Conservation (phyloP, 2,113 vertebrate genomes). For the Sus scrofa region DNA sequence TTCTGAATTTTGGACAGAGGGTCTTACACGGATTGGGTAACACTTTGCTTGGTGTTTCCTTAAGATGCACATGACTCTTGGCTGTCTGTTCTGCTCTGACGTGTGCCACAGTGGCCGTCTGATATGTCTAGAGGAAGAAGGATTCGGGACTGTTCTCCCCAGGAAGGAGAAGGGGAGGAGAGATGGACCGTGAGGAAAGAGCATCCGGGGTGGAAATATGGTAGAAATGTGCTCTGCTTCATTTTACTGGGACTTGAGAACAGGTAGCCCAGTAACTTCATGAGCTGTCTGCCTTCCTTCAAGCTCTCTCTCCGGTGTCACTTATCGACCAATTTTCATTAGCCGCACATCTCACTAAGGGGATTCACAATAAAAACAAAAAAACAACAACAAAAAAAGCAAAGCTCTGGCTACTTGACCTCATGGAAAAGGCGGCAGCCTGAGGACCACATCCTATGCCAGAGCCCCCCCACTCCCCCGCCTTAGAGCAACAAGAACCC, state of each 20-base stretch:
- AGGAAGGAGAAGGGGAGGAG: not conserved
- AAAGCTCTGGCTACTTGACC: not conserved
- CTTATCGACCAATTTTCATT: not conserved
- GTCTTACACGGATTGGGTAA: not conserved
- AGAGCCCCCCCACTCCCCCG: too few species aligned
- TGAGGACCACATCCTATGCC: not conserved
- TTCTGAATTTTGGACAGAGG: not conserved
- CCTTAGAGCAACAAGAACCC: not conserved
- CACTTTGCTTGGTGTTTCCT: not conserved
- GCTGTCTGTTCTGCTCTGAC: not conserved
- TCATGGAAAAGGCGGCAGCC: not conserved
- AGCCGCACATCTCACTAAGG: not conserved
- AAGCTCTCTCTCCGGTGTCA: not conserved
- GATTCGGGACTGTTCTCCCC: not conserved
- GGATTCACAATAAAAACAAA: not conserved
- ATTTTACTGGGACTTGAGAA: not conserved
- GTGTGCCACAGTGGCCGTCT: not conserved
- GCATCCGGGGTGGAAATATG: not conserved
- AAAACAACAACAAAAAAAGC: too few species aligned
- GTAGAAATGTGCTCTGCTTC: not conserved
- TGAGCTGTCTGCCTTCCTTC: not conserved
- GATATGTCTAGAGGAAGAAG: not conserved
- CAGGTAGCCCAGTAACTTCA: not conserved
- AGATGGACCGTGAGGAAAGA: not conserved
- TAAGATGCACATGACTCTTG: not conserved